These are phyloP conservation scores for Chiroxiphia lanceolata DNA, from an alignment of 2,797 vertebrate species.

Conservation along the genomic window DNA sequence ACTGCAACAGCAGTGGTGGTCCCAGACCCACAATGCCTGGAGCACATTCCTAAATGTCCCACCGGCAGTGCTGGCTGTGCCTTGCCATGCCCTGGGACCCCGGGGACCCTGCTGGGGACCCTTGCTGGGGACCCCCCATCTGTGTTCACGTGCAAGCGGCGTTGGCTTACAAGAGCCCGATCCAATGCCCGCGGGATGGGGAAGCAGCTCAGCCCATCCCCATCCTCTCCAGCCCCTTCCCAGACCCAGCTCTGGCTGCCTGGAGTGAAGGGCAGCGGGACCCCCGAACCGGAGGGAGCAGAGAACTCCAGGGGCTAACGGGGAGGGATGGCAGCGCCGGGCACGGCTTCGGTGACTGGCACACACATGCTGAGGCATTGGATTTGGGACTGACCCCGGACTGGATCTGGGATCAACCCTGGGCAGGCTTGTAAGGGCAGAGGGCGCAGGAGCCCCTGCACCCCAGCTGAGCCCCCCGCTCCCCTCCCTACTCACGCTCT, in stretches of 20 bases:
- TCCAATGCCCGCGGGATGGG: not conserved
- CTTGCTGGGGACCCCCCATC: not conserved
- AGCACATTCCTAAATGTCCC: not conserved
- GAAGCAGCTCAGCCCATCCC: not conserved
- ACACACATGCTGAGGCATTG: not conserved
- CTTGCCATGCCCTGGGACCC: not conserved
- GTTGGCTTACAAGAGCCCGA: not conserved
- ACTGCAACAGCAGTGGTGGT: not conserved
- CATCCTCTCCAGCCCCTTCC: not conserved
- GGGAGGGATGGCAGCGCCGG: not conserved
- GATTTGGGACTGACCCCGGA: not conserved
- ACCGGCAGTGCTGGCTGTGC: not conserved
- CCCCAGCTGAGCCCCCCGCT: not conserved
- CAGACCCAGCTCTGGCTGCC: not conserved
- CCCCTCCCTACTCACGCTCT: conserved; percentile 61
- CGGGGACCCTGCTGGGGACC: not conserved
- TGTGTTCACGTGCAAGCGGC: not conserved
- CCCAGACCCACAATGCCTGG: not conserved
- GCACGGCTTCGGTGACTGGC: not conserved
- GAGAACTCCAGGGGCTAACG: not conserved
- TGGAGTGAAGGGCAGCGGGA: fast-evolving
- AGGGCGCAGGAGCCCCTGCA: not conserved
- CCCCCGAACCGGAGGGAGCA: not conserved
- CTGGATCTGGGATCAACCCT: not conserved
- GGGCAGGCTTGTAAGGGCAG: conserved; percentile 63